These are phyloP conservation scores for Galeruca laticollis DNA, from an alignment of 2,888 invertebrate genomes.

Conservation along the genomic window DNA sequence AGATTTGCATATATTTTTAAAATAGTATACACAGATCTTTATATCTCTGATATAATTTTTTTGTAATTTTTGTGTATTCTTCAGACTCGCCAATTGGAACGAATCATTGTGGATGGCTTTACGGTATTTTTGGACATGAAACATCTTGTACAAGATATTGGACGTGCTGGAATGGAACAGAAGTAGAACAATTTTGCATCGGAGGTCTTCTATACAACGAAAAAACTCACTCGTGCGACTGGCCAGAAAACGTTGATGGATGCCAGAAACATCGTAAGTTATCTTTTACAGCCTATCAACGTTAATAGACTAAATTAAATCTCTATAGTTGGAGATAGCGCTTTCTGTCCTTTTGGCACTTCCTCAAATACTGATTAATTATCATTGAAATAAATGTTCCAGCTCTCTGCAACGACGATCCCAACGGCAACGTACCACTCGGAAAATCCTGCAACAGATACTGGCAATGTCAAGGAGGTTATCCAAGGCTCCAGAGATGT, in stretches of 20 bases:
- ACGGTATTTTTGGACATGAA: constrained; percentile 94
- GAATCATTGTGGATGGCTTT: constrained; percentile 93
- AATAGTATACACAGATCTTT: no score
- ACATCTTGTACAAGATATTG: constrained; percentile 93
- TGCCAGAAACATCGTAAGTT: constrained; percentile 94
- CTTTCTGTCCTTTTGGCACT: no score
- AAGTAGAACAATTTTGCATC: constrained; percentile 92
- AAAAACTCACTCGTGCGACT: constrained; percentile 90
- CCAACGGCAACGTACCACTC: constrained; percentile 91
- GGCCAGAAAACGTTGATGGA: constrained; percentile 94
- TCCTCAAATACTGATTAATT: no score
- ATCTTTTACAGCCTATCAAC: not conserved
- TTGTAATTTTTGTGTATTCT: constrained; percentile 30
- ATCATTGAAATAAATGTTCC: no score
- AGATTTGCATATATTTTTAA: no score
- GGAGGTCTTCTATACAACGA: constrained; percentile 92
- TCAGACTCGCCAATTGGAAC: constrained; percentile 85
- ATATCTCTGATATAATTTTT: no score
- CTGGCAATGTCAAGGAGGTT: constrained; percentile 95
- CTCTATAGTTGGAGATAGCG: no score
- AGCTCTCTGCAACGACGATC: constrained; percentile 92
- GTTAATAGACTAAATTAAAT: no score
- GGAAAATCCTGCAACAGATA: constrained; percentile 94
- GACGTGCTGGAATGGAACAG: constrained; percentile 96
- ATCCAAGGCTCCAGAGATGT: constrained; percentile 90